Evolutionary conservation across 2,888 invertebrate species (phyloP).

Genomic region (Drosophila prolongata): DNA sequence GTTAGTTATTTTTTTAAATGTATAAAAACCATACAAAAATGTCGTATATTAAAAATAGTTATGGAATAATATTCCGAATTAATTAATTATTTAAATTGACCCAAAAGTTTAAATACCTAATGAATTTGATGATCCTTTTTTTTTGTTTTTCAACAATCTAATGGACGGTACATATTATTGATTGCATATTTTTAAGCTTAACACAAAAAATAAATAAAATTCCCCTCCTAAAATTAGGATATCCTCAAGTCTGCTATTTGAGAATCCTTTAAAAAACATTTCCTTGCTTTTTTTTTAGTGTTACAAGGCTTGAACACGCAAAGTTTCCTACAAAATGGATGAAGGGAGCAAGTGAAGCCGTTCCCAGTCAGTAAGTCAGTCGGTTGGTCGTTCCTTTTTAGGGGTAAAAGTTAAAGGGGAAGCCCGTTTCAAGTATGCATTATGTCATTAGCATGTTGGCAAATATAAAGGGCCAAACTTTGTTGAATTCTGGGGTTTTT

Average conservation of each 20-base stretch:
- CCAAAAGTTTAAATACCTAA: too few relatives aligned
- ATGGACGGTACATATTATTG: too few relatives aligned
- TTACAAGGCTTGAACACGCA: conserved; percentile 65
- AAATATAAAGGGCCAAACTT: conserved; percentile 60
- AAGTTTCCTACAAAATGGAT: conserved; percentile 29
- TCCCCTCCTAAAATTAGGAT: neutral
- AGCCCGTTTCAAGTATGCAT: conserved; percentile 73
- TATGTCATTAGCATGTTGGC: conserved; percentile 81
- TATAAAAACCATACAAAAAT: too few relatives aligned
- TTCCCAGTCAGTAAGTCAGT: conserved; percentile 53
- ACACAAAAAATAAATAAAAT: too few relatives aligned
- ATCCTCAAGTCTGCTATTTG: neutral
- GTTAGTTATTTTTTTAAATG: too few relatives aligned
- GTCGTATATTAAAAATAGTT: too few relatives aligned
- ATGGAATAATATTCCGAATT: too few relatives aligned
- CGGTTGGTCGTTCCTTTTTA: conserved; percentile 18
- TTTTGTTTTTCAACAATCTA: too few relatives aligned
- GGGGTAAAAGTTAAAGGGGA: conserved; percentile 15
- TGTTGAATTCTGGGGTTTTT: conserved; percentile 22
- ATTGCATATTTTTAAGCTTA: too few relatives aligned
- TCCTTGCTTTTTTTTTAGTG: conserved; percentile 14
- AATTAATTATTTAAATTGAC: too few relatives aligned
- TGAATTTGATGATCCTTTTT: too few relatives aligned
- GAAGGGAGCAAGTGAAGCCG: conserved; percentile 30
- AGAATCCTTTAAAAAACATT: neutral